Percentiles rank a stretch among this genome's conserved stretches.
Conservation (phyloP, 2,888 invertebrate genomes). For the Drosophila glabriapex region DNA sequence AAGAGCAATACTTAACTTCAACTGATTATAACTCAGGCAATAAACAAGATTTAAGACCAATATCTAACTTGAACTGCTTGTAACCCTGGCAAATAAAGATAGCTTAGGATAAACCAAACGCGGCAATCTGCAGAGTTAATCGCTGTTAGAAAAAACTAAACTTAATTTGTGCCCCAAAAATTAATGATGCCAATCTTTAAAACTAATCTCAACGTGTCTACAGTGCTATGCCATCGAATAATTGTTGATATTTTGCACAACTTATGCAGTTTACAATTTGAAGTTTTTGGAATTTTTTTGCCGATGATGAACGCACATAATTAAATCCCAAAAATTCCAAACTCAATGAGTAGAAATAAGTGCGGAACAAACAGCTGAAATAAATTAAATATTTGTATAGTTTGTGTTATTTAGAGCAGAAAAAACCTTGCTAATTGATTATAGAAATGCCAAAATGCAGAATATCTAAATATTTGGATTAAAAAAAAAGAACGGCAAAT, state of each 20-base stretch:
- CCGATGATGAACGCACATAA: no score
- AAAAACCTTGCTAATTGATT: not conserved
- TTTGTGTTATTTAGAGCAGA: not conserved
- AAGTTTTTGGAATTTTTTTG: not conserved
- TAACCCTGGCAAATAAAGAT: not conserved
- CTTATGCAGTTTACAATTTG: not conserved
- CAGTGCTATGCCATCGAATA: not conserved
- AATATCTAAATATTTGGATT: slow-evolving; percentile 3
- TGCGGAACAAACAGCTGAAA: not conserved
- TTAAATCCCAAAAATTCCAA: not conserved
- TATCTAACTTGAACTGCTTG: not conserved
- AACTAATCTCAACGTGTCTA: not conserved
- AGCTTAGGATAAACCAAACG: not conserved
- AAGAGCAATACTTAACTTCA: not conserved
- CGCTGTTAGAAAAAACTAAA: not conserved
- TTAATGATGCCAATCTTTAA: not conserved
- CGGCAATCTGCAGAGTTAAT: not conserved
- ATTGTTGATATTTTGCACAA: not conserved
- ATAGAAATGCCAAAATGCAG: not conserved
- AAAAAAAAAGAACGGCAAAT: not conserved
- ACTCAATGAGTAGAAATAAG: not conserved
- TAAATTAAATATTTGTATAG: not conserved
- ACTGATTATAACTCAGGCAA: not conserved
- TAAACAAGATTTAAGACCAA: not conserved
- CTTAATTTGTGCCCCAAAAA: not conserved